Evolutionary conservation across 92 coral and sea anemone species (phyloP), one percentile per base, ranked within the genome.

Genomic region (Heliopora coerulea): DNA sequence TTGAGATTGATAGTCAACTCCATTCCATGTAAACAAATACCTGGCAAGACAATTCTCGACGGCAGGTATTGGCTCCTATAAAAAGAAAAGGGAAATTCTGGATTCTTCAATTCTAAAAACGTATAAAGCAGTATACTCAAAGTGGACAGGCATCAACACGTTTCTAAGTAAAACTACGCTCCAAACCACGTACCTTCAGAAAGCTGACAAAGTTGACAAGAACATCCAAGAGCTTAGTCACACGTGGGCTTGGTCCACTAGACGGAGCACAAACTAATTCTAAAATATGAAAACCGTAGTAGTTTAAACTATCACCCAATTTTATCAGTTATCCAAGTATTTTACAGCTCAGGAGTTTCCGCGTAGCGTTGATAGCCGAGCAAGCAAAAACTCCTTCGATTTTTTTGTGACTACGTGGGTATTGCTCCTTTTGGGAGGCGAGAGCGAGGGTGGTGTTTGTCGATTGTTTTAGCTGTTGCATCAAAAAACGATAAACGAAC

Each of bases 21-120:
- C 91, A 79, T 89, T 90, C 99, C 99, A 95, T 31, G 78, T 95
- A 49, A 78, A 75, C 26, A 95, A 72, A 68, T 86, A 95, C 29
- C 75, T 88, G 33, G 83, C 82, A 33, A 95, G 75, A 76, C 90
- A 95, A 13, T 79, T 42, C 54, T 89, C 98, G 28, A 85, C 64
- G 2, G 96, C 85, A 0, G 96, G 87, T 17, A 93, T 69, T 30
- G 96, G 88, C 67, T 89, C 92, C 98, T 93, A 23, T 25, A 19
- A 17, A 41, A 25, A 48, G 39, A 42, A 18, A 37, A 37, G 12
- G 12, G 42, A 37, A 37, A 37, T 12, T 12, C 42, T 4, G 5
- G 42, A 12, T 37, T 37, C 52, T 6, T 15, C 52, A 15, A 6
- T 8, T 2, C 52, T 8, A 7, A 46, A 46, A 46, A 46, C 7